Evolutionary conservation across 2,888 invertebrate genomes (phyloP), one percentile per base, ranked within the genome.

Genomic region (Parascotia fuliginaria): DNA sequence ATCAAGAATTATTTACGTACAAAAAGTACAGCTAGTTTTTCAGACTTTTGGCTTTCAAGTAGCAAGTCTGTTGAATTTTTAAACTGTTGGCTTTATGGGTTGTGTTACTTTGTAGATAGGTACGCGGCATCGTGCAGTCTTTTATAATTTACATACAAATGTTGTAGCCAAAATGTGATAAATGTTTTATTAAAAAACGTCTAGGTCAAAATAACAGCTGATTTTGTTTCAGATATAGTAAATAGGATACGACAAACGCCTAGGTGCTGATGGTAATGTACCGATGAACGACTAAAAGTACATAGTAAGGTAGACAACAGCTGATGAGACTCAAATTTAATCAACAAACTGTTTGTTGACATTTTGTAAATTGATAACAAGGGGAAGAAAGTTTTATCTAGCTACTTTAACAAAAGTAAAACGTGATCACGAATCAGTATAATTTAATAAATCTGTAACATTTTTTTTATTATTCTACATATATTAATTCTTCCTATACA

Each of bases 11-110:
- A 38, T 42, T 15, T 38, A 42, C 16, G 2, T 27, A 19, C 16
- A 24, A 24, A 15, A 36, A 36, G 24, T 37, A 19, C 34, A 32
- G 13, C 29, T 27, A 27, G 14, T 31, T 60, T 42, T 33, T 48
- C 15, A 31, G 12, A 37, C 28, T 44, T 44, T 44, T 40, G 15
- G 36, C 31, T 42, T 53, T 33, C 31, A 37, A 47, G 19, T 15
- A 49, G 29, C 29, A 56, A 40, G 33, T 42, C 13, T 32, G 47
- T 39, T 45, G 16, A 47, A 28, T 46, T 43, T 42, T 48, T 42
- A 36, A 54, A 16, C 24, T n/a, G 31, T 36, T 27, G 12, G 11
- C 15, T 39, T 15, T 14, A 33, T 42, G 41, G 31, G 22, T 31
- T 24, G 11, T 42, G 27, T 34, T 41, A 11, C 32, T 24, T 16